These are phyloP conservation scores for Rhyacophila evoluta DNA, from an alignment of 2,888 invertebrate species.

Conservation along the genomic window DNA sequence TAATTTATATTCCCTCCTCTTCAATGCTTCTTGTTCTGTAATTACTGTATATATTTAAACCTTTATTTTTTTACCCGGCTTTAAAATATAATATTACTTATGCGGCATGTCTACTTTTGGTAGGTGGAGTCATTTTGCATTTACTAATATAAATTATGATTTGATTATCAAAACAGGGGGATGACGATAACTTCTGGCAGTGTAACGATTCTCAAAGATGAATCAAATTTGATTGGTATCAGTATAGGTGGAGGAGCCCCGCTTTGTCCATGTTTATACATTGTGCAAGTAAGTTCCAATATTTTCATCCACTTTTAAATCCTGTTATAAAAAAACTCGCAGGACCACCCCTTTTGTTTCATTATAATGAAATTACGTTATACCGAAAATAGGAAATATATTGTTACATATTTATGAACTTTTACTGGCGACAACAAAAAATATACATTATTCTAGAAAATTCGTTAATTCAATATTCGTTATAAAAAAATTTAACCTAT, in stretches of 20 bases:
- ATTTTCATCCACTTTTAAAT: not conserved
- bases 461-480: no score
- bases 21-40: not conserved
- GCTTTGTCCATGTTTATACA: conserved; percentile 95
- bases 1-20: no score
- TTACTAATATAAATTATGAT: conserved; percentile 28
- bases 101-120: no score
- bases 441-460: no score
- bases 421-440: no score
- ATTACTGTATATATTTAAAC: not conserved
- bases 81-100: not conserved
- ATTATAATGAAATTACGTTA: no score
- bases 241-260: conserved; percentile 98
- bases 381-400: no score
- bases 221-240: conserved; percentile 94
- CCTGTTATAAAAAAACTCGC: no score
- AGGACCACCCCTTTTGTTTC: no score
- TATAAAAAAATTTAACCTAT: no score
- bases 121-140: no score
- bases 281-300: conserved; percentile 82
- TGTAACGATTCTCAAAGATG: conserved; percentile 90
- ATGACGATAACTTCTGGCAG: conserved; percentile 97
- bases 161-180: conserved; percentile 78
- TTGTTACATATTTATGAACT: no score
- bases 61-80: not conserved